phyloP scores from a whole-genome alignment of 2,888 invertebrate species.

The Troides aeacus region DNA sequence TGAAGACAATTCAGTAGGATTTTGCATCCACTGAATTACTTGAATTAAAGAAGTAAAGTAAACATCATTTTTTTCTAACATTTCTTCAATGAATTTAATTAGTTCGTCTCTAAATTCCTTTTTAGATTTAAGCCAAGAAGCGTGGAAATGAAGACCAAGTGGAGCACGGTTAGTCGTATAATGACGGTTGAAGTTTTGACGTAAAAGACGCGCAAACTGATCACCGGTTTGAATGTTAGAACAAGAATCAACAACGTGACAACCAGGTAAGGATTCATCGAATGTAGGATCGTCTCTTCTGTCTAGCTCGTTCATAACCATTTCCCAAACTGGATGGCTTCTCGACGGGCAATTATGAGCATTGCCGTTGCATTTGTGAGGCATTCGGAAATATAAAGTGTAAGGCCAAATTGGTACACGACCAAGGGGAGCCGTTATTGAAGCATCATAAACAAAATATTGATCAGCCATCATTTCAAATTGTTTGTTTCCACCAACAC shows the following conservation, averaged over 20 bases:
- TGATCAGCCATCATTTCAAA: constrained; percentile 98
- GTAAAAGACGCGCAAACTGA: constrained; percentile 92
- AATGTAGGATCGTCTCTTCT: constrained; percentile 96
- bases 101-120: constrained; percentile 95
- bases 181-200: constrained; percentile 97
- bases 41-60: constrained; percentile 95
- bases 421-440: constrained; percentile 93
- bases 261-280: constrained; percentile 95
- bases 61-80: constrained; percentile 92
- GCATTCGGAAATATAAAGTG: constrained; percentile 97
- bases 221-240: constrained; percentile 95
- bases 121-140: constrained; percentile 96
- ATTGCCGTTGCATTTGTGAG: constrained; percentile 96
- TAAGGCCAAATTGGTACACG: constrained; percentile 98
- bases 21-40: constrained; percentile 98
- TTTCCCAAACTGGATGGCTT: constrained; percentile 97
- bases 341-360: constrained; percentile 95
- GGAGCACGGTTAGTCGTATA: constrained; percentile 96
- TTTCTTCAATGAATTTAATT: constrained; percentile 95
- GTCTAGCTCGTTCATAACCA: constrained; percentile 97
- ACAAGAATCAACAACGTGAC: constrained; percentile 96
- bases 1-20: constrained; percentile 91
- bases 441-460: constrained; percentile 96
- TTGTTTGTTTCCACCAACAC: constrained; percentile 96
- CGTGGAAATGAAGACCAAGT: constrained; percentile 95